These are phyloP conservation scores for Axea sp. DNA, from an alignment of 2,888 invertebrate genomes.

Conservation along the genomic window DNA sequence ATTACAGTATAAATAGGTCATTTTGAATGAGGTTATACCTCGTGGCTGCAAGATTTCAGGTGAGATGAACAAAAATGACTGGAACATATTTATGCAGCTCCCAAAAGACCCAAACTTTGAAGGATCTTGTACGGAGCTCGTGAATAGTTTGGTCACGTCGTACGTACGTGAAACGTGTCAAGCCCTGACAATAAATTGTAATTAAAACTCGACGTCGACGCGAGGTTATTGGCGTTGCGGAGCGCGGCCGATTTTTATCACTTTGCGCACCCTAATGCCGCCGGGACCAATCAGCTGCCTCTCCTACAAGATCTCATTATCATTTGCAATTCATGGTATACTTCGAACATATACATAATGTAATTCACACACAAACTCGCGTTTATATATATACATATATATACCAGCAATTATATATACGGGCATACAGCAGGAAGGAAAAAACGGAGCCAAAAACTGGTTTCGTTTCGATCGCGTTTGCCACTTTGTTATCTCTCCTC, in stretches of 20 bases:
- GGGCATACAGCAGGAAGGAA: constrained; percentile 36
- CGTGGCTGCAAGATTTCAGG: constrained; percentile 24
- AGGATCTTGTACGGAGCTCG: constrained; percentile 15
- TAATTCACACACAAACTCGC: constrained; percentile 1
- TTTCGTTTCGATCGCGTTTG: constrained; percentile 35
- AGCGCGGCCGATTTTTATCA: constrained; percentile 62
- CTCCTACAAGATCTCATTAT: constrained; percentile 60
- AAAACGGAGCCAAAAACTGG: constrained; percentile 50
- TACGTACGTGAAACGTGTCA: constrained; percentile 47
- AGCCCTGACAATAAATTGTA: constrained; percentile 64
- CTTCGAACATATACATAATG: background rate
- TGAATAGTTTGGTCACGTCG: constrained; percentile 19
- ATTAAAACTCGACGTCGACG: constrained; percentile 46
- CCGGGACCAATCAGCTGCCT: constrained; percentile 77
- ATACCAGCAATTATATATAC: constrained; percentile 22
- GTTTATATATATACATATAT: constrained; percentile 7
- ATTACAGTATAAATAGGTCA: no score
- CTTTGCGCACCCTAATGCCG: constrained; percentile 73
- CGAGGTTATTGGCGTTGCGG: constrained; percentile 43
- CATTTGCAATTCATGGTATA: constrained; percentile 27
- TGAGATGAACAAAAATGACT: constrained; percentile 28
- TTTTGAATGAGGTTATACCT: constrained; percentile 17
- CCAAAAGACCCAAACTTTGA: background rate
- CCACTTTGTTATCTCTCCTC: constrained; percentile 45
- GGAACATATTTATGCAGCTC: constrained; percentile 33